Evolutionary conservation across 2,797 vertebrate genomes (phyloP).

Genomic region (Pantherophis vulpinus): DNA sequence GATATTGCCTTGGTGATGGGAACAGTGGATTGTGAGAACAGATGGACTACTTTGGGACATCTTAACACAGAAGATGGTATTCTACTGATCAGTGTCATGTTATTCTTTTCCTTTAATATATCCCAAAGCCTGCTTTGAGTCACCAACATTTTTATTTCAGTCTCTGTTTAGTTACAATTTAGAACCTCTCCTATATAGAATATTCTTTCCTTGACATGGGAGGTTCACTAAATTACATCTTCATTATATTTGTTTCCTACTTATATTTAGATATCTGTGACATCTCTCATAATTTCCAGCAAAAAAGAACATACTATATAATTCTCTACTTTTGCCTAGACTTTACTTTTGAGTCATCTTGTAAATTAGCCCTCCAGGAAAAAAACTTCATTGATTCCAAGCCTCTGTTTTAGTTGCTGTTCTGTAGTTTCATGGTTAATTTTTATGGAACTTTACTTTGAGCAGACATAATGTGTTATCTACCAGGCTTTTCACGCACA

Average conservation of each 20-base stretch:
- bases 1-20: conserved; percentile 1
- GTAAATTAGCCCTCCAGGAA: not conserved
- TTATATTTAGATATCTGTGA: not conserved
- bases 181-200: not conserved
- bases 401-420: not conserved
- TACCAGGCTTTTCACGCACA: not conserved
- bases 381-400: not conserved
- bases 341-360: not conserved
- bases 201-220: conserved; percentile 1
- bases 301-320: conserved; percentile 3
- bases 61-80: not conserved
- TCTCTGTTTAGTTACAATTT: conserved; percentile 17
- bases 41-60: not conserved
- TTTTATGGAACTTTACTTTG: not conserved
- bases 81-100: not conserved
- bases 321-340: not conserved
- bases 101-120: not conserved
- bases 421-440: not conserved
- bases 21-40: not conserved
- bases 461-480: not conserved
- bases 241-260: not conserved
- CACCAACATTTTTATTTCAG: not conserved
- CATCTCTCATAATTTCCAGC: conserved; percentile 3
- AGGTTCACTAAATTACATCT: conserved; percentile 1
- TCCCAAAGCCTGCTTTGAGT: not conserved